Evolutionary conservation across 2,797 vertebrate species (phyloP).

Genomic region (Passerculus sandwichensis): DNA sequence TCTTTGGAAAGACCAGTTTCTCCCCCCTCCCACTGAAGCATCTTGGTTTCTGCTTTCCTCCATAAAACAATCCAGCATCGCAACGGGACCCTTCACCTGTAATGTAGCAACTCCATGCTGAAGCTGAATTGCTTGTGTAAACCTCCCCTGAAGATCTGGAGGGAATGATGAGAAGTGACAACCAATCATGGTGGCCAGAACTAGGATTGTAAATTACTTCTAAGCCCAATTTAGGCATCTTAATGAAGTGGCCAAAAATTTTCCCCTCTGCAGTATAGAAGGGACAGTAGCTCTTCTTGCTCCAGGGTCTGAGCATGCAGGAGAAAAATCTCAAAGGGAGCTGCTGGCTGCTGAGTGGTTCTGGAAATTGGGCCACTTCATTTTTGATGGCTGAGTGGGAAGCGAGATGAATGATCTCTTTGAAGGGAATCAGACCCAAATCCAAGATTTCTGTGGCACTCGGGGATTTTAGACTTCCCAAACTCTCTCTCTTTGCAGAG

Average conservation of each 20-base stretch:
- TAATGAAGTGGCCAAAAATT: background rate
- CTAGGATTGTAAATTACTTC: background rate
- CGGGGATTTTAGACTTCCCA: background rate
- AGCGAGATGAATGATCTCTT: background rate
- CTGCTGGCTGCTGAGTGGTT: rapidly evolving
- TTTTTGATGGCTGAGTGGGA: background rate
- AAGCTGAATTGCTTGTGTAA: background rate
- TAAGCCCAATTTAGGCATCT: background rate
- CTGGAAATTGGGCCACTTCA: background rate
- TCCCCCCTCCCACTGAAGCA: background rate
- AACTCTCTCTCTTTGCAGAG: background rate
- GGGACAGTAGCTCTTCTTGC: background rate
- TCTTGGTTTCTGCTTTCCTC: constrained; percentile 3
- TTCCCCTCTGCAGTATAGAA: background rate
- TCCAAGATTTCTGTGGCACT: background rate
- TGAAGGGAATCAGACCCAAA: background rate
- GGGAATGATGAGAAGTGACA: background rate
- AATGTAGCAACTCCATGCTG: background rate
- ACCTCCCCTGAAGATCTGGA: background rate
- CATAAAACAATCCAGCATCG: background rate
- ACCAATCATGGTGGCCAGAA: background rate
- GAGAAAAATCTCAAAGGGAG: background rate
- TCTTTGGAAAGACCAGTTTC: constrained; percentile 9
- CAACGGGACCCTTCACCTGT: background rate
- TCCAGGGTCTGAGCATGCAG: background rate